Conservation (phyloP, 2,888 invertebrate genomes). For the Sminthurinus aureus region DNA sequence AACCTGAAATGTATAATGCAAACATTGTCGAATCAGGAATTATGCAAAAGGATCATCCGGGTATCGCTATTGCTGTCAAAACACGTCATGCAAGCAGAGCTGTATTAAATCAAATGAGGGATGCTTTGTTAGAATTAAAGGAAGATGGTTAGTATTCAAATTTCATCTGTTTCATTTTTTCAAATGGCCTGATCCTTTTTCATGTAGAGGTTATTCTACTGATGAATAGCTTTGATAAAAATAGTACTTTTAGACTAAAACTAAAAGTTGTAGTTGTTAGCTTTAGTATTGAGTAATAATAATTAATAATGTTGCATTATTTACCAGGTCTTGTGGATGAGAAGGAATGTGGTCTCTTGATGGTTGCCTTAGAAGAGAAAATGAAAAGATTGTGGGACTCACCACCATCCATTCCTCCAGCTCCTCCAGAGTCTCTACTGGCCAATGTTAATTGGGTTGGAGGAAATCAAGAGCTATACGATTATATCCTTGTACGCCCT, state of each 20-base stretch:
- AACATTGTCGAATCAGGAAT: conserved; percentile 58
- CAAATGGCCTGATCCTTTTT: background rate
- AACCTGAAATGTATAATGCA: background rate
- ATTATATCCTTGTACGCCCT: conserved; percentile 61
- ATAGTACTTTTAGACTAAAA: background rate
- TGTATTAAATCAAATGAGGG: conserved; percentile 69
- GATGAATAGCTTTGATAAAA: too few species aligned
- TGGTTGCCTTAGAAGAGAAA: conserved; percentile 68
- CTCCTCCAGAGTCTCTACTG: conserved; percentile 62
- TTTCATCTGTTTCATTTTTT: background rate
- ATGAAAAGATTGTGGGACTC: conserved; percentile 64
- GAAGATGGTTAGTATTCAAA: conserved; percentile 63
- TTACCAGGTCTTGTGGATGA: conserved; percentile 70
- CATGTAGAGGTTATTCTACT: too few species aligned
- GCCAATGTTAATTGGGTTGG: conserved; percentile 61
- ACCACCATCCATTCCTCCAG: conserved; percentile 62
- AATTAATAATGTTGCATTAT: too few species aligned
- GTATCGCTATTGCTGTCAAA: conserved; percentile 73
- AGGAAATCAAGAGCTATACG: conserved; percentile 61
- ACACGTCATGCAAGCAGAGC: conserved; percentile 71
- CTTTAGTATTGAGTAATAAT: too few species aligned
- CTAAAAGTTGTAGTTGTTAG: too few species aligned
- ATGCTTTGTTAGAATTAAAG: conserved; percentile 68
- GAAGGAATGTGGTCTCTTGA: conserved; percentile 67
- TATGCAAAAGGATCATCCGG: conserved; percentile 69